Base-by-base conservation (phyloP, 64 coral and sea anemone genomes). In the Porites lutea region DNA sequence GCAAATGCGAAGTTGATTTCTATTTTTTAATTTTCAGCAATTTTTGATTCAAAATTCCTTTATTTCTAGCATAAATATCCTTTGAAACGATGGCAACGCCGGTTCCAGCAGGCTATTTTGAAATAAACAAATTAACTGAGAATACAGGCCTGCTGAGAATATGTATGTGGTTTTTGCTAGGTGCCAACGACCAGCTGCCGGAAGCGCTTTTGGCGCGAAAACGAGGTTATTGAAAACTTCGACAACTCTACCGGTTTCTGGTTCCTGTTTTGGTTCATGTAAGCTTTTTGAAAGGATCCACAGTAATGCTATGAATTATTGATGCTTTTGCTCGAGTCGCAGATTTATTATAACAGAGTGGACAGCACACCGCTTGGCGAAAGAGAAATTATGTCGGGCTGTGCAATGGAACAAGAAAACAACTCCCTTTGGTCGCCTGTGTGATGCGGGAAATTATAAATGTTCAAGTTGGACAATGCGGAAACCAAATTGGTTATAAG, bases 401-500 rank as follows among this genome's bases (percentile, higher is more conserved):
- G 62, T 69, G 81, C 47, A 47, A 18, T 84, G 15, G 46, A 37
- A 23, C 63, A 45, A 84, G 16, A 6, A 4, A 84, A 84, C 45
- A 3, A 16, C 63, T 14, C 48, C 7, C 2, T 10, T n/a, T 69
- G 60, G n/a, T 48, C 65, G 45, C 16, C 63, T 68, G 23, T 90
- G 90, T 89, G 47, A 98, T 98, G 96, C 90, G 96, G 92, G 96
- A 98, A 87, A 98, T 98, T 67, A 75, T 98, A 1, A 95, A 95
- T 80, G 83, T 98, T 44, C 96, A 98, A 93, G 96, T 95, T 14
- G 96, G 96, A 45, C 96, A 98, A 83, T 98, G 96, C 50, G 96
- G 96, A 20, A 98, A 98, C 72, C 96, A 98, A 98, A 89, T 98
- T 12, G 96, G 96, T 10, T 95, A 95, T 51, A 98, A 98, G 90